Evolutionary conservation across 1,140 invertebrate genomes (phyloP).

Genomic region (Leguminivora glycinivorella): DNA sequence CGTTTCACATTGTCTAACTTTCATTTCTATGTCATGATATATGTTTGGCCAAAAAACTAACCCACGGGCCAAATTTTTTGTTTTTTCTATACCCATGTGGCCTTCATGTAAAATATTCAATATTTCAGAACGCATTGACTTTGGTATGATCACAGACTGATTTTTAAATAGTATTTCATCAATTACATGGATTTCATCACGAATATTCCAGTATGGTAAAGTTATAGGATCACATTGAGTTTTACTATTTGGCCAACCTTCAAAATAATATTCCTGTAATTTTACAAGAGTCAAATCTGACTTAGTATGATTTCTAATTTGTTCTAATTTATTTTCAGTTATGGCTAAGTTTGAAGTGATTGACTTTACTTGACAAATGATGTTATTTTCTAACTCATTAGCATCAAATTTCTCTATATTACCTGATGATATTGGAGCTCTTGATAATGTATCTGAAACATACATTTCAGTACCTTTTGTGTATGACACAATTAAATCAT

Average conservation of each 20-base stretch:
- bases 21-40: conserved; percentile 65
- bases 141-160: conserved; percentile 60
- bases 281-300: conserved; percentile 44
- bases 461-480: conserved; percentile 60
- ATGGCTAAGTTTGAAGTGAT: conserved; percentile 38
- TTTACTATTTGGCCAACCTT: conserved; percentile 62
- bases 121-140: conserved; percentile 48
- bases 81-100: conserved; percentile 72
- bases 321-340: conserved; percentile 38
- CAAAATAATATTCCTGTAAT: conserved; percentile 43
- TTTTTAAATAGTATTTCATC: conserved; percentile 60
- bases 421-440: conserved; percentile 37
- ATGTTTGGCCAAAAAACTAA: conserved; percentile 72
- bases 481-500: conserved; percentile 65
- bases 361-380: conserved; percentile 41
- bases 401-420: conserved; percentile 32
- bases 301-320: conserved; percentile 45
- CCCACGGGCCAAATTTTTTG: conserved; percentile 54
- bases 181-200: conserved; percentile 50
- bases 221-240: conserved; percentile 41
- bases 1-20: conserved; percentile 55
- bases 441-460: conserved; percentile 61
- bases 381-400: conserved; percentile 37
- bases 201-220: conserved; percentile 49
- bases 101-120: conserved; percentile 62